Evolutionary conservation across 92 coral and sea anemone species (phyloP), one percentile per base, ranked within the genome.

Genomic region (Siderastrea siderea): DNA sequence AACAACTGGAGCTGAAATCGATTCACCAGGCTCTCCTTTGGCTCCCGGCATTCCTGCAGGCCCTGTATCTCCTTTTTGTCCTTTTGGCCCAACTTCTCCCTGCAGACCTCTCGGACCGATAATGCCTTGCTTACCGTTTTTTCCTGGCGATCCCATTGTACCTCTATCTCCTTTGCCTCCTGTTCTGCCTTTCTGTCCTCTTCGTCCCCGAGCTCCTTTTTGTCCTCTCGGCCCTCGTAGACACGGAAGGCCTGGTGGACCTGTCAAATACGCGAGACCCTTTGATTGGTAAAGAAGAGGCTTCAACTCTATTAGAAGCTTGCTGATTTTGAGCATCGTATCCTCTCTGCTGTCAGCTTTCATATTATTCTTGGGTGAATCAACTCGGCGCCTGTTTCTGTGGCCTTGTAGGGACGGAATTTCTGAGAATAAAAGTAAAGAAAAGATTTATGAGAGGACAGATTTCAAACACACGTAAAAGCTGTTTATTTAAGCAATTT

Each of bases 1-100:
- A 74, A 74, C 64, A 53, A 57, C 60, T 5, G 77, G 77, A 72
- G 77, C 57, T 50, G 59, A 16, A 50, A 72, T 72, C 43, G 77
- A 72, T 74, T 74, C 79, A 53, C 79, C 79, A 13, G 79, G 79
- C n/a, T 74, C 64, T 74, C 79, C 79, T 38, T 74, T 74, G 11
- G 50, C 17, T 17, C 79, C 79, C 47, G 65, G 79, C 64, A 74
- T 43, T 1, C 74, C 82, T 53, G 54, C 69, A 1, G 17, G 68
- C 19, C 82, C 82, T 60, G 17, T 53, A 16, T 78, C 67, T 17
- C 65, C 70, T 59, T 78, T 78, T 26, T 45, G 70, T 11, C 82
- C 82, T 44, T 52, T 53, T 0, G 13, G 6, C 9, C 82, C 71
- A 59, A 70, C 43, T 4, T 78, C 54, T 17, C 57, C 82, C 54